Base-by-base conservation (phyloP, 2,797 vertebrate genomes). In the Hapalemur alaotrensis region DNA sequence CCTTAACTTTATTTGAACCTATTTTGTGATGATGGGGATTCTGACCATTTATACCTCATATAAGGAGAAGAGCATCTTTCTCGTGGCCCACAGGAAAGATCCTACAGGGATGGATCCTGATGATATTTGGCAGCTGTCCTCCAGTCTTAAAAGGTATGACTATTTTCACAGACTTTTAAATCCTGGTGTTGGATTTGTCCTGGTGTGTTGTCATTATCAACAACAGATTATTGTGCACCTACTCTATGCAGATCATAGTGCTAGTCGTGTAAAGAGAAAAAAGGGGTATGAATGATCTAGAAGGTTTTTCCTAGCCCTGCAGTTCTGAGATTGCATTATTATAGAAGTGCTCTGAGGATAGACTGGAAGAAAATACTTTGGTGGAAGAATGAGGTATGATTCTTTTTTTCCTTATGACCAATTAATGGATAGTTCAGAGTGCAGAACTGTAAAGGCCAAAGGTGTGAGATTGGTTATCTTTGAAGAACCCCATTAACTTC, bases 1-100 rank as follows among this genome's bases (percentile, higher is more conserved):
- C 98, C 99, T 98, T 98, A 99, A 98, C 99, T 98, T 28, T 18
- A 3, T 20, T 38, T 7, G 75, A 97, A 99, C 99, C 0, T 99
- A 99, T 98, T 99, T 99, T 98, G 99, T 99, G 97, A 99, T 99
- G 99, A 99, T 99, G 99, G 99, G 99, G 0, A 98, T 99, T 97
- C 99, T 99, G 97, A 99, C 99, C 2, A 98, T 99, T 81, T 99
- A 99, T 97, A 99, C 99, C n/a, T 99, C 99, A 0, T 99, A 99
- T 98, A 99, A 99, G 94, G 99, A 99, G 98, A 99, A 99, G 98
- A 99, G 99, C 95, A 99, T 99, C 96, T 99, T 99, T 98, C 99
- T 99, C 15, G 98, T 99, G 88, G 99, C 99, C 1, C 98, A 99
- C 96, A 99, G 99, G 97, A 99, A 99, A 92, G 99, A 99, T 95